Evolutionary conservation across 2,797 vertebrate species (phyloP).

Genomic region (Discoglossus pictus): DNA sequence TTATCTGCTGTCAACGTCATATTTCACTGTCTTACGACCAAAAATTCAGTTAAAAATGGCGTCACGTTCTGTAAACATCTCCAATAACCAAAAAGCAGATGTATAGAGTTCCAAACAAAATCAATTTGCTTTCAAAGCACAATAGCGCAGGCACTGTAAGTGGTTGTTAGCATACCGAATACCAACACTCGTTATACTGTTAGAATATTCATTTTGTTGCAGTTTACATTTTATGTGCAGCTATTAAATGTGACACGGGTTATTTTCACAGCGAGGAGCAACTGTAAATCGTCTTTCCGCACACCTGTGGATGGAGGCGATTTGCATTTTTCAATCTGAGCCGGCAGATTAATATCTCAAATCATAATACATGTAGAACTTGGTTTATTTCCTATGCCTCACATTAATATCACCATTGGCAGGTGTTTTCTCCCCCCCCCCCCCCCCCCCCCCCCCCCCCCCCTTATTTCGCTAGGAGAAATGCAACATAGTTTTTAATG

Average conservation of each 20-base stretch:
- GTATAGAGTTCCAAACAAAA: constrained; percentile 32
- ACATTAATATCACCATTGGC: constrained; percentile 53
- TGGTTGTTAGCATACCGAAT: constrained; percentile 45
- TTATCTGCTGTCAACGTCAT: no score
- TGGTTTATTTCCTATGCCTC: constrained; percentile 51
- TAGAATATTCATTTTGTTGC: constrained; percentile 60
- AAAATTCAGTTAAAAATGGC: no score
- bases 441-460: no score
- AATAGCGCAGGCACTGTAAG: constrained; percentile 40
- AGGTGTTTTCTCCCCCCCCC: constrained; percentile 20
- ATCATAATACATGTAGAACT: constrained; percentile 40
- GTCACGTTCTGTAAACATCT: constrained; percentile 22
- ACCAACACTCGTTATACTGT: constrained; percentile 52
- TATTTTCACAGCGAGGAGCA: constrained; percentile 61
- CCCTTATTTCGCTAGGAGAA: constrained; percentile 5
- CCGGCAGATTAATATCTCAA: constrained; percentile 61
- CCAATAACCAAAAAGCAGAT: constrained; percentile 17
- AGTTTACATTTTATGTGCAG: constrained; percentile 55
- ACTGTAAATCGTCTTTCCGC: constrained; percentile 59
- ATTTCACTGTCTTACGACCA: no score
- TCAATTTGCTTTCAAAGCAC: constrained; percentile 38
- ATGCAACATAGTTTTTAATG: constrained; percentile 6
- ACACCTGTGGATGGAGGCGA: constrained; percentile 56
- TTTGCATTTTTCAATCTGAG: constrained; percentile 64
- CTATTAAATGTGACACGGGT: constrained; percentile 59